Base-by-base conservation (phyloP, 1,140 invertebrate genomes). In the Nephila pilipes region DNA sequence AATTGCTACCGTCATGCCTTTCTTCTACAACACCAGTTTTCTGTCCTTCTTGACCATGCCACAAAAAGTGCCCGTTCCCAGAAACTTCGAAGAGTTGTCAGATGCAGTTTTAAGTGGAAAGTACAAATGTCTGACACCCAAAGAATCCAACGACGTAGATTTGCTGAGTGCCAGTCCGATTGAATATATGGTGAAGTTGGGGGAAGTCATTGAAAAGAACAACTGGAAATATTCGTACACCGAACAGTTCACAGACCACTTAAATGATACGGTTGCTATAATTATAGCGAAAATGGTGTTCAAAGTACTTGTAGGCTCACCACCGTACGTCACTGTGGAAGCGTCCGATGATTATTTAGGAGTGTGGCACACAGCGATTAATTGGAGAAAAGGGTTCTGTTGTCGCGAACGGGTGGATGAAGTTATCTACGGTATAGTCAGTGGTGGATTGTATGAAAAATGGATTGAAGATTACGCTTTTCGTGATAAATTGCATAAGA, bases 41-140 rank as follows among this genome's bases (percentile, higher is more conserved):
- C 22, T 83, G 81, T 83, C 54, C 29, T 83, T 83, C 46, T 14
- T 57, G 16, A 83, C 81, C 0, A 32, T 83, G 38, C 81, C 81
- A 25, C 46, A 55, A n/a, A 25, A 22, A n/a, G 5, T 25, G 22
- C 46, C 54, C 12, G 46, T 16, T 1, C 14, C 54, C 10, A 54
- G 16, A 5, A 18, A 55, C 18, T 83, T 83, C n/a, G 5, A 25
- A 0, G 81, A 83, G 3, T 32, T 83, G 46, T 83, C 81, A 1
- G 16, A 83, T 10, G 81, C 18, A 2, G 81, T 83, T 10, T n/a
- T 55, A 22, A 12, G n/a, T 12, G n/a, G 29, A 12, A 83, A n/a
- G 22, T 57, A 83, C 10, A 83, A n/a, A 29, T 54, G 46, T 10
- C 20, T 83, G 4, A 20, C 5, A 14, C 81, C 22, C 3, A 25